Percentiles rank a stretch among this genome's conserved stretches.
Evolutionary conservation across 1,140 invertebrate genomes (phyloP).

Genomic region (Pectinophora gossypiella): DNA sequence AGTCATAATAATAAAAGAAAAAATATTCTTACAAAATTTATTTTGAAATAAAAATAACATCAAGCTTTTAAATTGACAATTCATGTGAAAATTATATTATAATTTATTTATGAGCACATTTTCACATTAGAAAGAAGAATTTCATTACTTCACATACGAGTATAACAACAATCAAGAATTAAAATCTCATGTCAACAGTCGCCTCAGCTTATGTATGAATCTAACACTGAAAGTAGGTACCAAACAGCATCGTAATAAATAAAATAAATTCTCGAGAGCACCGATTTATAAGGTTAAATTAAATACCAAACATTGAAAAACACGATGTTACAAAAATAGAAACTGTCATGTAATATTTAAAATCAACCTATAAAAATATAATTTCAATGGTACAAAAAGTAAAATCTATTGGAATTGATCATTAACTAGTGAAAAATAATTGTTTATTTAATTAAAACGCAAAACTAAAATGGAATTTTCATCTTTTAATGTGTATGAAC

Average conservation of each 20-base stretch:
- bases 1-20: conserved; percentile 21
- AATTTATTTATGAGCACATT: conserved; percentile 68
- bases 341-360: not conserved
- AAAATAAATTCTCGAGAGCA: conserved; percentile 8
- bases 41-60: conserved; percentile 71
- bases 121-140: conserved; percentile 60
- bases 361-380: conserved; percentile 13
- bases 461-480: conserved; percentile 59
- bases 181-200: not conserved
- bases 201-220: not conserved
- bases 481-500: conserved; percentile 51
- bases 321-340: conserved; percentile 1
- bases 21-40: conserved; percentile 61
- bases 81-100: conserved; percentile 56
- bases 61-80: conserved; percentile 71
- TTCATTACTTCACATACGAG: conserved; percentile 11
- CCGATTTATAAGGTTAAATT: conserved; percentile 7
- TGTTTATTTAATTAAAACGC: conserved; percentile 46
- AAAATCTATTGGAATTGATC: conserved; percentile 52
- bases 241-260: conserved; percentile 2
- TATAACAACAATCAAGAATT: not conserved
- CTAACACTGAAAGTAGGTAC: no score
- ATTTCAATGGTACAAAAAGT: conserved; percentile 20
- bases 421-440: conserved; percentile 20
- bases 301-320: not conserved